Evolutionary conservation across 2,888 invertebrate genomes (phyloP), one percentile per base, ranked within the genome.

Genomic region (Melanophora roralis): DNA sequence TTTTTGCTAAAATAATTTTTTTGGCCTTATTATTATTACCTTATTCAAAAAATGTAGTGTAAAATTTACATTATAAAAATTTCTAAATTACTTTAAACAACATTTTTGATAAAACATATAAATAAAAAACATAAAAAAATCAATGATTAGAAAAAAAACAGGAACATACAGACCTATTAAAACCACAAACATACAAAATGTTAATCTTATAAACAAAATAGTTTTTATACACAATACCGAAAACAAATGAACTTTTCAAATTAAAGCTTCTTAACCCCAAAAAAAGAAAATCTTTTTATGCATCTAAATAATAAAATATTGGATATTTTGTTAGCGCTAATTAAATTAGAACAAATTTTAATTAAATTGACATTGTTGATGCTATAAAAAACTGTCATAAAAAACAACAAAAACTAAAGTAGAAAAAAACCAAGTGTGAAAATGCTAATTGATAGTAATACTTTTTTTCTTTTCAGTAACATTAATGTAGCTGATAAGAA

Each of bases 281-380:
- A 53, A 27, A 60, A 23, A 14, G 23, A 59, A 71, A 12, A 60
- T 43, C 23, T 34, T 38, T 1, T n/a, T 11, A 49, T 21, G 14
- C 27, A 65, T 34, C 21, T 16, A 65, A 73, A 65, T 49, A 47
- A 47, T 14, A 64, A 21, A 12, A 23, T 27, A 3, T 27, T 27
- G 27, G n/a, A n/a, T n/a, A n/a, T 27, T 27, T 27, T 6, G 16
- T 47, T 12, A n/a, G 9, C 69, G 57, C 32, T 78, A 78, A 78
- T 77, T 77, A 60, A 43, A 71, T 49, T 47, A 72, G 36, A 55
- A 73, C 9, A 51, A 51, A 57, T 14, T 14, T 57, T 49, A 68
- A 67, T 78, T 43, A 38, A 68, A 73, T 55, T 55, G 55, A 51
- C 71, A 77, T 77, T 77, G 77, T 19, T 16, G 21, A 19, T 6